Conservation (phyloP, 2,888 invertebrate species). For the Hedya salicella region DNA sequence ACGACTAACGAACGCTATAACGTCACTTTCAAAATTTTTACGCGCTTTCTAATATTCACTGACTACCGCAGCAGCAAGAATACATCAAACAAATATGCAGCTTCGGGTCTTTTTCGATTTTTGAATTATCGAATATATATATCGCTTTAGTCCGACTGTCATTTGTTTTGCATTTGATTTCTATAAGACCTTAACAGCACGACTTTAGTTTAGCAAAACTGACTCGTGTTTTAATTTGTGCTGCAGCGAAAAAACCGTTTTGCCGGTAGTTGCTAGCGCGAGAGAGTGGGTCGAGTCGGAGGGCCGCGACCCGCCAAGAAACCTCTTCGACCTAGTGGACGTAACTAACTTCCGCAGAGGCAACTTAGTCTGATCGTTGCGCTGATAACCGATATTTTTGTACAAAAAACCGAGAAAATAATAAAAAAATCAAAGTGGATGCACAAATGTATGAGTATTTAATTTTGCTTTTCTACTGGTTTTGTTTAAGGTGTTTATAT, state of each 20-base stretch:
- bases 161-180: not conserved
- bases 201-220: slow-evolving; percentile 49
- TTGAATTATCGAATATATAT: slow-evolving; percentile 17
- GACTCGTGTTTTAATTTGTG: slow-evolving; percentile 69
- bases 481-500: slow-evolving; percentile 77
- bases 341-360: slow-evolving; percentile 67
- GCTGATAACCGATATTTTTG: slow-evolving; percentile 73
- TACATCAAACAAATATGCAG: not conserved
- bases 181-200: slow-evolving; percentile 16
- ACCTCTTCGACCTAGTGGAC: slow-evolving; percentile 67
- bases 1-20: slow-evolving; percentile 24
- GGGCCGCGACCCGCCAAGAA: slow-evolving; percentile 62
- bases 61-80: not conserved
- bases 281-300: slow-evolving; percentile 76
- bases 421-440: slow-evolving; percentile 76
- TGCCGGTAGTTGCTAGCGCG: slow-evolving; percentile 79
- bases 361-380: slow-evolving; percentile 57
- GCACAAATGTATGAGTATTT: slow-evolving; percentile 76
- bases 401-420: slow-evolving; percentile 70
- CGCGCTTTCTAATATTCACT: not conserved
- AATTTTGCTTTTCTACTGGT: slow-evolving; percentile 68
- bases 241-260: slow-evolving; percentile 77
- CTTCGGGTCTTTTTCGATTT: not conserved
- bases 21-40: slow-evolving; percentile 1
- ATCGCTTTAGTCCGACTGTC: no score